phyloP scores from a whole-genome alignment of 2,797 vertebrate genomes.

The Nasua narica region DNA sequence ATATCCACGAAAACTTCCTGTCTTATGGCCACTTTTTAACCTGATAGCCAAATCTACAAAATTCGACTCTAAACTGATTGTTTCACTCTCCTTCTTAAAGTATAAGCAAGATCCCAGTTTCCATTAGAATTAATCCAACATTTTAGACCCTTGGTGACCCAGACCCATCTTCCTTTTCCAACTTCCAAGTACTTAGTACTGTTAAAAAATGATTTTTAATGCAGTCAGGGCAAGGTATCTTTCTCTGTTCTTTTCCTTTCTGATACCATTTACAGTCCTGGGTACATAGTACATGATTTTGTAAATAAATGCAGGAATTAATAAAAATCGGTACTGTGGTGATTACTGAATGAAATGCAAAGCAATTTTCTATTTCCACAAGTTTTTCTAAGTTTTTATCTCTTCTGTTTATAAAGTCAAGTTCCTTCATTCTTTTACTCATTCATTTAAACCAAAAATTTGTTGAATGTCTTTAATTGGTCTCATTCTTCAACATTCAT shows the following conservation, averaged over 20 bases:
- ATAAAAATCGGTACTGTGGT: background rate
- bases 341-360: background rate
- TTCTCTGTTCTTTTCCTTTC: background rate
- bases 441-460: background rate
- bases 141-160: background rate
- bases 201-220: background rate
- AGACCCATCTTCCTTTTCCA: background rate
- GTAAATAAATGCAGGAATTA: background rate
- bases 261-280: background rate
- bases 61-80: background rate
- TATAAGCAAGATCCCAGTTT: background rate
- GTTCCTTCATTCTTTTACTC: background rate
- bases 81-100: background rate
- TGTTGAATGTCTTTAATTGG: background rate
- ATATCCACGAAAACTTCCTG: background rate
- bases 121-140: background rate
- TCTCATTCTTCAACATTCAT: background rate
- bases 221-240: rapidly evolving
- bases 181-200: background rate
- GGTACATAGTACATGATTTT: background rate
- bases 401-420: background rate
- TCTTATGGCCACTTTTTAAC: background rate
- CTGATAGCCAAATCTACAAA: background rate
- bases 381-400: background rate
- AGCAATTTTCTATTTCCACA: background rate